Conservation (phyloP, 2,797 vertebrate species). For the Ciconia nigra region DNA sequence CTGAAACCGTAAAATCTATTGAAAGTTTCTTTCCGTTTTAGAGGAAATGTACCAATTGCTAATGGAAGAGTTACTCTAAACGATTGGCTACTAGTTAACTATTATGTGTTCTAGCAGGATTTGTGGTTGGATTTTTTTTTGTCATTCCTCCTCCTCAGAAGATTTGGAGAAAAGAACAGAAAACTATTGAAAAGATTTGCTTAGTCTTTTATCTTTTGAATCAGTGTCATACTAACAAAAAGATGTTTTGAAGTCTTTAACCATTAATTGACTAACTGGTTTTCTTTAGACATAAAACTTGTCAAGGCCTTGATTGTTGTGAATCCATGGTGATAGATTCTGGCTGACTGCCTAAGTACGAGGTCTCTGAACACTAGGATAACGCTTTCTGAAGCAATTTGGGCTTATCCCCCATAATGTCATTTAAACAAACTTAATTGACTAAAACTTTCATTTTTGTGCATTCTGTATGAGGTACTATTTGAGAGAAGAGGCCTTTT, state of each 20-base stretch:
- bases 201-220: slow-evolving; percentile 58
- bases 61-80: slow-evolving; percentile 38
- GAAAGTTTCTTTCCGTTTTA: slow-evolving; percentile 48
- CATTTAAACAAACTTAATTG: slow-evolving; percentile 61
- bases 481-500: neutral
- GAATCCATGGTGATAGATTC: slow-evolving; percentile 30
- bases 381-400: slow-evolving; percentile 35
- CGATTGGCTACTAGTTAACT: neutral
- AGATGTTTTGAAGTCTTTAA: slow-evolving; percentile 65
- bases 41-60: slow-evolving; percentile 36
- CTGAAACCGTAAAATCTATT: slow-evolving; percentile 30
- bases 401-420: slow-evolving; percentile 19
- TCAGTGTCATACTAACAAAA: slow-evolving; percentile 48
- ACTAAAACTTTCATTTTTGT: slow-evolving; percentile 38
- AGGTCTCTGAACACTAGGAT: slow-evolving; percentile 43
- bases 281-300: slow-evolving; percentile 58
- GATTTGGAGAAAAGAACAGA: slow-evolving; percentile 32
- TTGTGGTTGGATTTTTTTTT: neutral
- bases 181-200: slow-evolving; percentile 33
- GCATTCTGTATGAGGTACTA: neutral
- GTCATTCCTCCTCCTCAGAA: neutral
- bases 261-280: slow-evolving; percentile 62
- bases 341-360: slow-evolving; percentile 38
- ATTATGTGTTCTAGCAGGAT: slow-evolving; percentile 20
- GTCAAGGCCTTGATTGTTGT: slow-evolving; percentile 46